These are phyloP conservation scores for Ridgeia piscesae DNA, from an alignment of 1,140 invertebrate genomes.

Conservation along the genomic window DNA sequence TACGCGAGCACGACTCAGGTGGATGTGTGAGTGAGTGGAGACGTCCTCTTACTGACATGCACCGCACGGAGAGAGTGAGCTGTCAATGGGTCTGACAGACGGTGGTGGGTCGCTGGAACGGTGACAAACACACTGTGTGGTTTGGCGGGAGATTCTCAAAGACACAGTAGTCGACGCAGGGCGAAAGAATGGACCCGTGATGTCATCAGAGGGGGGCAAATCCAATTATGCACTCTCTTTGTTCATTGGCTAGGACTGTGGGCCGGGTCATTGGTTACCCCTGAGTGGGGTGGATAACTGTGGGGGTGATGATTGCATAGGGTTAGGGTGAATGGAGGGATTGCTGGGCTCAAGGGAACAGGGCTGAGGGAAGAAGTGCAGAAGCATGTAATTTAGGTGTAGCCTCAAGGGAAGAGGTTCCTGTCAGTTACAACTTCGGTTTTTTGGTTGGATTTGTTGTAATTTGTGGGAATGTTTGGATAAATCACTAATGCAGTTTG, in stretches of 20 bases:
- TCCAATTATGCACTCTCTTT: neutral
- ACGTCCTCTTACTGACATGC: neutral
- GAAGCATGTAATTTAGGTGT: neutral
- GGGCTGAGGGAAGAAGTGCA: neutral
- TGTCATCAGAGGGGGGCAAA: neutral
- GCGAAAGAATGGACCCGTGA: neutral
- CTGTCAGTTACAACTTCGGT: neutral
- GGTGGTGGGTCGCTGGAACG: neutral
- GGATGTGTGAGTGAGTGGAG: neutral
- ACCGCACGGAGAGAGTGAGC: neutral
- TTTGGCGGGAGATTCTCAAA: neutral
- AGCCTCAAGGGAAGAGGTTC: neutral
- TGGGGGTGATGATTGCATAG: neutral
- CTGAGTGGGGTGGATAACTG: neutral
- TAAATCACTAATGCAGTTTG: neutral
- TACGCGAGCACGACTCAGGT: neutral
- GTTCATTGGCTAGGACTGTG: neutral
- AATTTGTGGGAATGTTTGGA: neutral
- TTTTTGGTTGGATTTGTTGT: neutral
- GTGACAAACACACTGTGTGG: neutral
- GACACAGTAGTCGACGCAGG: neutral
- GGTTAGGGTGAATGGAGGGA: neutral
- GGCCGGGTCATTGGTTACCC: neutral
- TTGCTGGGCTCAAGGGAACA: neutral
- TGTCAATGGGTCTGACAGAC: neutral